Evolutionary conservation across 2,888 invertebrate genomes (phyloP), one percentile per base, ranked within the genome.

Genomic region (Lysandra coridon): DNA sequence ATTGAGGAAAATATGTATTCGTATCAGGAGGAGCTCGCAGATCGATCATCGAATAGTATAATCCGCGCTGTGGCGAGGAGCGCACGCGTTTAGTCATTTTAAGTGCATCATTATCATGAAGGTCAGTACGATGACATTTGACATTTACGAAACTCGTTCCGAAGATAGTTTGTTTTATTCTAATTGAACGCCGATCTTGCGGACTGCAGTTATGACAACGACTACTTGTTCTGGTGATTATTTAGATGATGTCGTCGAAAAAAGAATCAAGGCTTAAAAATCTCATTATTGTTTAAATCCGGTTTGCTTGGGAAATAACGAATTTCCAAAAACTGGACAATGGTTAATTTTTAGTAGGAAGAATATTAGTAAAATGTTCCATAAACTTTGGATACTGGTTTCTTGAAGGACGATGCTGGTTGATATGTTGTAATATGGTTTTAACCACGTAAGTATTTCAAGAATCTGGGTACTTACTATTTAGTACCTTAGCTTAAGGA

Each of bases 91-190:
- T 37, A 2, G 40, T 74, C n/a, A 44, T n/a, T 44, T 6, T n/a
- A 17, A 44, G 74, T 74, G 40, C n/a, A 74, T 44, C 40, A 74
- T 73, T 73, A 69, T 37, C 33, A 69, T 40, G 44, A 74, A 74
- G 74, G 74, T 74, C 44, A 74, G 74, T 74, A 44, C 74, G 44
- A 69, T 69, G 69, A 69, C 69, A 17, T 74, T 74, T 74, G 74
- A 74, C 74, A 74, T 74, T 74, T 44, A 44, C 44, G 10, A n/a
- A 74, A 74, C 74, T 74, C 12, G 74, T 44, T 74, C 14, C 23
- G n/a, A 74, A 44, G 40, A 44, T 40, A 73, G 73, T 64, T 69
- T 30, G 40, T 74, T 74, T 44, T n/a, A 74, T 44, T 73, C 40
- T 44, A 44, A 74, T 40, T 44, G 44, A 12, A 44, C 40, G 44